Evolutionary conservation across 2,797 vertebrate species (phyloP), one percentile per base, ranked within the genome.

Genomic region (Myotis vivesi): DNA sequence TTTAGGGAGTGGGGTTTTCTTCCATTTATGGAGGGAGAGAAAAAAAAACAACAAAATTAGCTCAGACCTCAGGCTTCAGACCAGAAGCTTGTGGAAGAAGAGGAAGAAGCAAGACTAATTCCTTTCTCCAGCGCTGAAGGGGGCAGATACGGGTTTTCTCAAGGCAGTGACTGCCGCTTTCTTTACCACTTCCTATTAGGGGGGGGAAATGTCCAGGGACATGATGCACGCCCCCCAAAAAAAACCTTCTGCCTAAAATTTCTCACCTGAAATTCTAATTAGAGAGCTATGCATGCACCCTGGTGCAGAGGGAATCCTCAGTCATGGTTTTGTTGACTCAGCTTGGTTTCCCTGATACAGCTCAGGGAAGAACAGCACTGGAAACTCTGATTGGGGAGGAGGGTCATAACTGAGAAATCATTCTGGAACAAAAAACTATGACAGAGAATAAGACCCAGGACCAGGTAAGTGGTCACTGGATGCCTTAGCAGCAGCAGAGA

Each of bases 51-150:
- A 46, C 1, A n/a, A 90, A 69, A 25, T 85, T 76, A 94, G n/a
- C 62, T 86, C 79, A 90, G 73, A 92, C 64, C 53, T 89, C 80
- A 66, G 55, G 23, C 68, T 95, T 95, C 55, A 41, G 57, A 49
- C 87, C 36, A 77, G 68, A 95, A 85, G 62, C 72, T 69, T 93
- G 11, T 79, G 68, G 69, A 79, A 94, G 8, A 51, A 76, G 19
- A 7, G 9, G 44, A 87, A 92, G 33, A 89, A 95, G 36, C 28
- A 82, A 49, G 16, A 44, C 51, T 57, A 87, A 81, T 4, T 55
- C 76, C n/a, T 66, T 64, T 55, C 36, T 79, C 38, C n/a, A 75
- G 25, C 16, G 53, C 25, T 38, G 23, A 77, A 75, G 64, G 57
- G 49, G 49, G 8, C 72, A 89, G 44, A 82, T 49, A 9, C 53